These are phyloP conservation scores for Elgaria multicarinata DNA, from an alignment of 2,113 vertebrate genomes.

Conservation along the genomic window DNA sequence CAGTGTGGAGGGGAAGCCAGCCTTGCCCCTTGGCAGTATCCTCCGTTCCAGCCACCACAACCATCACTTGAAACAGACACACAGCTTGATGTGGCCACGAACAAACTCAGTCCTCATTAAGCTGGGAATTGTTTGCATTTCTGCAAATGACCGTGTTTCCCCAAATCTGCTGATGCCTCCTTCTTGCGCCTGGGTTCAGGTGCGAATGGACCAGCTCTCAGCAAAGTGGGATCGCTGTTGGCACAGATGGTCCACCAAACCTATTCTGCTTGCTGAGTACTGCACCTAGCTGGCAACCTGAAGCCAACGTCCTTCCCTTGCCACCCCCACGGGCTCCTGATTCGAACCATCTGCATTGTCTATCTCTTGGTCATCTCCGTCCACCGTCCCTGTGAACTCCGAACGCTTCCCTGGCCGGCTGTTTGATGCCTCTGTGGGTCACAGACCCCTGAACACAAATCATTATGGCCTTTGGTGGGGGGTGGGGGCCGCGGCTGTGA, in stretches of 20 bases:
- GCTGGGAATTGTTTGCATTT: no score
- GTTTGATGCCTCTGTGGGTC: constrained; percentile 93
- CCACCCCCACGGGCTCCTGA: constrained; percentile 75
- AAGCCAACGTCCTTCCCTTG: constrained; percentile 54
- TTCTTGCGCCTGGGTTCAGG: no score
- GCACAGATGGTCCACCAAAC: neutral
- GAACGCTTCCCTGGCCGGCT: constrained; percentile 88
- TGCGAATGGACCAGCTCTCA: no score
- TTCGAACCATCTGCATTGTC: constrained; percentile 93
- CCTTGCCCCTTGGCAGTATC: no score
- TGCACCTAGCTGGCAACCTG: constrained; percentile 36
- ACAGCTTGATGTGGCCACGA: no score
- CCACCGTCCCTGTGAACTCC: constrained; percentile 84
- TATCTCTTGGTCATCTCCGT: constrained; percentile 78
- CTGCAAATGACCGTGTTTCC: no score
- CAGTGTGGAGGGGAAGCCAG: no score
- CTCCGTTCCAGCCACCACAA: no score
- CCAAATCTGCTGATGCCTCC: no score
- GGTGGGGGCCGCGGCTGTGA: constrained; percentile 77
- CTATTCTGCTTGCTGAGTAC: neutral
- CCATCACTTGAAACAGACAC: no score
- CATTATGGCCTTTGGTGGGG: constrained; percentile 85
- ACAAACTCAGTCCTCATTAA: no score
- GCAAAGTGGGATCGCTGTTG: no score
- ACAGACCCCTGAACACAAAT: constrained; percentile 94